phyloP scores from a whole-genome alignment of 2,113 vertebrate species.

The Atrichornis clamosus region DNA sequence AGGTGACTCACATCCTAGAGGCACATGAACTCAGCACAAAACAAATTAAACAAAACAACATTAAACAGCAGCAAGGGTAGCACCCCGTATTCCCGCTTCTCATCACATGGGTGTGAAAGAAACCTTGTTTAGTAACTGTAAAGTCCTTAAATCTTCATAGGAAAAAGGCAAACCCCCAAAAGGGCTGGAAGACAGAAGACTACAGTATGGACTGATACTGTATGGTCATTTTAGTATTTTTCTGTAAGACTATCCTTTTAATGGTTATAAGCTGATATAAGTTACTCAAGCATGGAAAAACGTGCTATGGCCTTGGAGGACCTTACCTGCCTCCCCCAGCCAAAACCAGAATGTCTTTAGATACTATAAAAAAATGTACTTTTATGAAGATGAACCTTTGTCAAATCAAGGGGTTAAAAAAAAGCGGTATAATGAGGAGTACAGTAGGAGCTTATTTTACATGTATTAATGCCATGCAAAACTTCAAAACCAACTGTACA shows the following conservation, averaged over 20 bases:
- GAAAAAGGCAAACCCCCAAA: background rate
- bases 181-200: background rate
- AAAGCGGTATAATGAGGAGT: background rate
- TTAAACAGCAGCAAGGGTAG: background rate
- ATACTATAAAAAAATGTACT: background rate
- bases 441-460: background rate
- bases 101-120: background rate
- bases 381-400: background rate
- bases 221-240: background rate
- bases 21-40: background rate
- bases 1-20: background rate
- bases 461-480: background rate
- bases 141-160: background rate
- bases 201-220: background rate
- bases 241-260: background rate
- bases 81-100: background rate
- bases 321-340: background rate
- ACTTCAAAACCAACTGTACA: fast-evolving
- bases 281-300: background rate
- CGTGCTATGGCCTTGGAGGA: background rate
- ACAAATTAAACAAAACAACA: background rate
- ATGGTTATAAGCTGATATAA: background rate
- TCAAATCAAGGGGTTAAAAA: background rate
- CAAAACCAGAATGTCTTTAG: background rate
- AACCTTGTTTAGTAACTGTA: background rate